Base-by-base conservation (phyloP, 2,113 vertebrate species). In the Etia nguti region DNA sequence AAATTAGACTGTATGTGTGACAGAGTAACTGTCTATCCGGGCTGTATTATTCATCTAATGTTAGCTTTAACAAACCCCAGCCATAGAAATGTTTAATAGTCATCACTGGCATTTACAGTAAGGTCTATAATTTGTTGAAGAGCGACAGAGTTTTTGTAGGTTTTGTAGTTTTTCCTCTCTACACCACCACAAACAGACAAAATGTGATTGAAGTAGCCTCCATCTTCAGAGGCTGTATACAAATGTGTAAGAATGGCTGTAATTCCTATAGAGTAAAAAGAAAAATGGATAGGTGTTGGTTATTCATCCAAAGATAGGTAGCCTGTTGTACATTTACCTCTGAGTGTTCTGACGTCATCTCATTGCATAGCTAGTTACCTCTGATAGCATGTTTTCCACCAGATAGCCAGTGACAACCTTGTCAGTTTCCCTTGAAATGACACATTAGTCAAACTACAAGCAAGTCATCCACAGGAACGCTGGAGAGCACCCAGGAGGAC, bases 171-270 rank as follows among this genome's bases (percentile, higher is more conserved):
- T 68, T 68, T 38, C 62, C 4, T 41, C 62, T 68, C 4, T 38
- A 68, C 34, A 41, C 62, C 0, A 0, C 62, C 1, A 2, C 34
- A 68, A 2, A 68, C 62, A 22, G 20, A 41, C 62, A 2, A 68
- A 68, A 38, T 65, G 60, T 65, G 31, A 36, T 4, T n/a, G 10
- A 65, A 62, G 10, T 18, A 60, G 57, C 18, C 15, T 60, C 29
- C 29, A 11, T 62, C 6, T 36, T 62, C 16, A 62, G 59, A 20
- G 29, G 29, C 59, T 62, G 16, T 55, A 10, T 55, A n/a, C 54
- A 55, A 60, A 31, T 29, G 57, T 10, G 34, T 65, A 65, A 8
- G 20, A 65, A 38, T 68, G 20, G 4, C 4, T 68, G 34, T 22
- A 36, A 8, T 36, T 36, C 20, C 6, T n/a, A 36, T 4, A 0